Percentiles rank a stretch among this genome's conserved stretches.
Conservation (phyloP, 2,113 vertebrate species). For the Oreochromis aureus region DNA sequence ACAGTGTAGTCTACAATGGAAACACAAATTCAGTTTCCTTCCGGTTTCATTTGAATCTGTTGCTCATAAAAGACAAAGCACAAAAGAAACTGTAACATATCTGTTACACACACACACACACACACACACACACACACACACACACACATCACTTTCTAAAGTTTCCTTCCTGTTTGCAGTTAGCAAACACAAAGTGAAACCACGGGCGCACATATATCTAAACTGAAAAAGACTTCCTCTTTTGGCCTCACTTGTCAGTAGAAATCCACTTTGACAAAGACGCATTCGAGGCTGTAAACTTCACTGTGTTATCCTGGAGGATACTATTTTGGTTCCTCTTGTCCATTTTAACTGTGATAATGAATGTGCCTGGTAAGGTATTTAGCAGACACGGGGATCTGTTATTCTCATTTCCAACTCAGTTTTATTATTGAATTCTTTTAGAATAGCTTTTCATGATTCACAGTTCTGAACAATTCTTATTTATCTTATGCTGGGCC, state of each 20-base stretch:
- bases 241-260: not conserved
- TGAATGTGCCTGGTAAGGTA: not conserved
- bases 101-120: not conserved
- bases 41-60: not conserved
- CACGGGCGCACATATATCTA: not conserved
- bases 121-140: not conserved
- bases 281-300: not conserved
- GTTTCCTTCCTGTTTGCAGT: not conserved
- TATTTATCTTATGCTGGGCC: fast-evolving
- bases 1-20: not conserved
- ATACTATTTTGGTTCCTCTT: not conserved
- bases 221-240: not conserved
- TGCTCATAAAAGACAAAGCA: not conserved
- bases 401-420: not conserved
- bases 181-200: not conserved
- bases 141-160: not conserved
- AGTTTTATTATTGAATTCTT: not conserved
- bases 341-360: fast-evolving
- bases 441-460: fast-evolving
- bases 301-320: not conserved
- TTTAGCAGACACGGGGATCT: not conserved
- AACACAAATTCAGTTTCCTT: not conserved
- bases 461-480: not conserved
- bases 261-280: not conserved
- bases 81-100: not conserved